Evolutionary conservation across 2,797 vertebrate genomes (phyloP), one percentile per base, ranked within the genome.

Genomic region (Myotis findleyi): DNA sequence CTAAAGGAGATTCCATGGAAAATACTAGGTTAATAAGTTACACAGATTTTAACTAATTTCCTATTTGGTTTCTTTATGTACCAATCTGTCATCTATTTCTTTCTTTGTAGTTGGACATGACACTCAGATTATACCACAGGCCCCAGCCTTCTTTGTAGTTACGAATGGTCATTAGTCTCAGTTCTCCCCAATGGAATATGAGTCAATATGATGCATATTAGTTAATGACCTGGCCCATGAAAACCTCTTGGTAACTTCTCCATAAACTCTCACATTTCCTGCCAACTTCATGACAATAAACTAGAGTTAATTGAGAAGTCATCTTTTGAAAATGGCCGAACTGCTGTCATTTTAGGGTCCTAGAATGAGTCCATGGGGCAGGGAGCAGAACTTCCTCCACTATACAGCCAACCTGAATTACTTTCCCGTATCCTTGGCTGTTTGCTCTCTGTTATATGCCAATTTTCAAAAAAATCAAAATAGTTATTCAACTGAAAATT

Each of bases 321-420:
- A 53, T 14, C 41, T 38, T 71, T 11, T 72, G 36, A 89, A 89
- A 96, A 87, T 36, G 44, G 30, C 7, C 76, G 18, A 86, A 71
- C 7, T 75, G 16, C 20, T 76, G 12, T 71, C 23, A 51, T 13
- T 25, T 41, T 41, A 51, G 66, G 36, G 21, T 33, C 27, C 14
- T 27, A 33, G 27, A 55, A 51, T 76, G 10, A 49, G 25, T 64
- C 21, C 41, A 64, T 17, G 25, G 9, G 57, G 38, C 21, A 94
- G 23, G 82, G 36, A n/a, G 5, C 21, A 68, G 36, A 82, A 51
- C 25, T 20, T 72, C 16, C 55, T 59, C 44, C 38, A 18, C 16
- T 76, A 55, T 66, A 69, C 1, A 44, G 36, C 8, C 27, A 68
- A 36, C 0, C 25, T n/a, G 38, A 91, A 18, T 41, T 47, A 25